Percentiles rank a stretch among this genome's conserved stretches.
Evolutionary conservation across 1,140 invertebrate species (phyloP).

Genomic region (Anastrepha obliqua): DNA sequence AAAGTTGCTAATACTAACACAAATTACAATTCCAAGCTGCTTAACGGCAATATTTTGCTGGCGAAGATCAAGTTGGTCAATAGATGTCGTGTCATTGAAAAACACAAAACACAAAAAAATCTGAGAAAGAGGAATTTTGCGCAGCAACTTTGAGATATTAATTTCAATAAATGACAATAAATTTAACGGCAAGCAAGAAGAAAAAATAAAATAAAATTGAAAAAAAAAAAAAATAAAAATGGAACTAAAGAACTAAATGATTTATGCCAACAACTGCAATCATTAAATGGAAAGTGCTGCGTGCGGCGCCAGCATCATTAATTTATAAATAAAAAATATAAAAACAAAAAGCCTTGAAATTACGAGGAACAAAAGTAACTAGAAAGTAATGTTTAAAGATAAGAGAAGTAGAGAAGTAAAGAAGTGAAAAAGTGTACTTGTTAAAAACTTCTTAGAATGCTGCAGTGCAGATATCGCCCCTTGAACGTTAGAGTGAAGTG

Average conservation of each 20-base stretch:
- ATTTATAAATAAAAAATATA: background rate
- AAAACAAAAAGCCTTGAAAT: background rate
- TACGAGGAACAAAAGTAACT: constrained; percentile 1
- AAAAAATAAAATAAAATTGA: no score
- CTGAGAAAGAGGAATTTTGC: background rate
- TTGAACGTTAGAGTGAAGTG: background rate
- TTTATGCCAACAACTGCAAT: constrained; percentile 37
- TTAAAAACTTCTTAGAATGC: constrained; percentile 47
- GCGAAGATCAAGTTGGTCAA: background rate
- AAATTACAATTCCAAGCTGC: background rate
- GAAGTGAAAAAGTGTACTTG: constrained; percentile 44
- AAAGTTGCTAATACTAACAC: background rate
- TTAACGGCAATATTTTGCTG: background rate
- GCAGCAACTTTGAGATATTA: constrained; percentile 9
- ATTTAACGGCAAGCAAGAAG: background rate
- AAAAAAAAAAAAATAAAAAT: background rate
- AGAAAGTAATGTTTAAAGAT: background rate
- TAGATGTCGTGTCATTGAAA: background rate
- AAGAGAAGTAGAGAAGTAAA: background rate
- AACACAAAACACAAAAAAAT: background rate
- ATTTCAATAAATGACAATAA: background rate
- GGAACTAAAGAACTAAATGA: constrained; percentile 1
- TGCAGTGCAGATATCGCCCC: constrained; percentile 19
- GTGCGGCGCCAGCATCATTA: constrained; percentile 9
- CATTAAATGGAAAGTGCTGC: constrained; percentile 15